Conservation (phyloP, 2,797 vertebrate species). For the Neostethus bicornis region DNA sequence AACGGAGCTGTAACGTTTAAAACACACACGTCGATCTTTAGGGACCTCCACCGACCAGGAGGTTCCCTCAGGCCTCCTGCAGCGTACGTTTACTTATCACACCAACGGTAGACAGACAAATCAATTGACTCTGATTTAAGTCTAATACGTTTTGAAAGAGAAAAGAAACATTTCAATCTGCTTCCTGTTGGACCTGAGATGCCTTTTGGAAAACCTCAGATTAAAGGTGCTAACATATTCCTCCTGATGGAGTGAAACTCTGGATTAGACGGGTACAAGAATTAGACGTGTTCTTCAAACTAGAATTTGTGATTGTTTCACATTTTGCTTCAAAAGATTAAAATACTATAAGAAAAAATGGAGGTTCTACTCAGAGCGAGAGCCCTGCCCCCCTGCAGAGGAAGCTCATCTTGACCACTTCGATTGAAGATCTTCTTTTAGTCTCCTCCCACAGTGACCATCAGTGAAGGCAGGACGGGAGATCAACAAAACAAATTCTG, state of each 20-base stretch:
- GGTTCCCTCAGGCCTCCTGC: constrained; percentile 53
- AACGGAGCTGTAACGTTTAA: constrained; percentile 45
- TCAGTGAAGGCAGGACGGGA: no score
- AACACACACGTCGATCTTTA: constrained; percentile 28
- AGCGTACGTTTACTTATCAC: constrained; percentile 57
- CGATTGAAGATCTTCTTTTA: no score
- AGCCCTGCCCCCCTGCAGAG: no score
- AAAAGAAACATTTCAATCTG: constrained; percentile 49
- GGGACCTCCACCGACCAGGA: constrained; percentile 48
- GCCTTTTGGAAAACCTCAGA: constrained; percentile 51
- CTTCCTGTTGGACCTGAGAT: constrained; percentile 53
- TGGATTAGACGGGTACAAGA: constrained; percentile 10
- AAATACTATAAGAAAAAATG: background rate
- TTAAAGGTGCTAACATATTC: constrained; percentile 41
- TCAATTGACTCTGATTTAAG: constrained; percentile 48
- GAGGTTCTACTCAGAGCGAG: no score
- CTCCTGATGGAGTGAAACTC: constrained; percentile 45
- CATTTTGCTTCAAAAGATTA: no score
- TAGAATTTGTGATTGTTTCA: background rate
- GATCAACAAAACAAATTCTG: no score
- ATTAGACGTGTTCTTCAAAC: no score
- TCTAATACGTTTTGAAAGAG: constrained; percentile 65
- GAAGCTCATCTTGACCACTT: no score
- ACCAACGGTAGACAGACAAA: constrained; percentile 40
- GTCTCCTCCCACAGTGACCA: no score